Evolutionary conservation across 2,888 invertebrate species (phyloP).

Genomic region (Limnephilus lunatus): DNA sequence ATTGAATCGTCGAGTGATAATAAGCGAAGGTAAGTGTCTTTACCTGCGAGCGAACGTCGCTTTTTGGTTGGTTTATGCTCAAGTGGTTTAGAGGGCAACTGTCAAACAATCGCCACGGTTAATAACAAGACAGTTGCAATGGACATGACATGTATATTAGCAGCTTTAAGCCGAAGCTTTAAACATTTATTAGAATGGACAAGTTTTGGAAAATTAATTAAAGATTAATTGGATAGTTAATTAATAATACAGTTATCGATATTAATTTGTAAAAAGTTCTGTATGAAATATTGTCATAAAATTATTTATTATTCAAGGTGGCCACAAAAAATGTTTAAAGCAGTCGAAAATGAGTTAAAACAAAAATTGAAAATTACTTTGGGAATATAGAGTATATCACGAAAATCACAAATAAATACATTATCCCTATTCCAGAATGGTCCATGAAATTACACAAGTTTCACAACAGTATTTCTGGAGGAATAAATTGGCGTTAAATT

Average conservation of each 20-base stretch:
- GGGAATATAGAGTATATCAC: too few species aligned
- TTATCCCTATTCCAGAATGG: too few species aligned
- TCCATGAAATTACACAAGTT: too few species aligned
- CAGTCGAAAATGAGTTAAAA: not conserved
- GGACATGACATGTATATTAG: not conserved
- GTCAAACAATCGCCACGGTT: conserved; percentile 64
- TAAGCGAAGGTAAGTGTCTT: conserved; percentile 59
- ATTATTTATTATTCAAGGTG: too few species aligned
- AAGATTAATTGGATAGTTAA: not conserved
- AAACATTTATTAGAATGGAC: not conserved
- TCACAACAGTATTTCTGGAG: too few species aligned
- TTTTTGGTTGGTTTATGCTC: conserved; percentile 65
- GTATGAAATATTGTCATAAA: too few species aligned
- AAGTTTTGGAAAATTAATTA: not conserved
- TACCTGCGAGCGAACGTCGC: conserved; percentile 66
- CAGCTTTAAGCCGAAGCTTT: not conserved
- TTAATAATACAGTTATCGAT: too few species aligned
- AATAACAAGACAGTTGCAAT: conserved; percentile 46
- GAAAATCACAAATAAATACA: too few species aligned
- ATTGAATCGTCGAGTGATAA: conserved; percentile 41
- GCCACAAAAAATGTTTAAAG: not conserved
- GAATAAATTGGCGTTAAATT: too few species aligned
- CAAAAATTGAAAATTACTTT: not conserved
- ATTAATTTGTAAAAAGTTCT: too few species aligned
- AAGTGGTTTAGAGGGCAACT: conserved; percentile 64